Conservation (phyloP, 23 tunicate genomes). For the Ciona savignyi region DNA sequence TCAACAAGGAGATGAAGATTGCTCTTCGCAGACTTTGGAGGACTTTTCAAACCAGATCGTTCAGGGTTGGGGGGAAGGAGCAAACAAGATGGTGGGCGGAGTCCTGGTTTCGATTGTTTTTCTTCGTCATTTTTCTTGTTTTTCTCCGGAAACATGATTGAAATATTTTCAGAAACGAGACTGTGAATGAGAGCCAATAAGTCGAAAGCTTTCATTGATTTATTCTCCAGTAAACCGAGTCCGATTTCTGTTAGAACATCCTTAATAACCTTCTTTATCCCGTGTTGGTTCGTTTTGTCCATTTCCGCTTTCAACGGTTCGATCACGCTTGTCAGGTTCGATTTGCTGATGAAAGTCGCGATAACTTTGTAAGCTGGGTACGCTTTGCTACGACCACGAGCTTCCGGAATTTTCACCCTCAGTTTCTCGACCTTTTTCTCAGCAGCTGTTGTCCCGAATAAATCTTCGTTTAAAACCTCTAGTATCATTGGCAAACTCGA, state of each 20-base stretch:
- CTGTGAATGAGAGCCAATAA: constrained; percentile 39
- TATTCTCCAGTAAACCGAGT: constrained; percentile 54
- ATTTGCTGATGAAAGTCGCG: constrained; percentile 22
- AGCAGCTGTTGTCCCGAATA: constrained; percentile 55
- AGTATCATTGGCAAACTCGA: constrained; percentile 20
- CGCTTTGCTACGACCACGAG: constrained; percentile 72
- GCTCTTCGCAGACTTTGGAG: constrained; percentile 38
- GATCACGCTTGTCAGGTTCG: constrained; percentile 27
- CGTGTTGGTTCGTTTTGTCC: constrained; percentile 41
- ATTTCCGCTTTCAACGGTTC: constrained; percentile 47
- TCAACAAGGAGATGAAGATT: constrained; percentile 78
- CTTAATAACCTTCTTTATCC: constrained; percentile 27
- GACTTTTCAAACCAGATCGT: constrained; percentile 35
- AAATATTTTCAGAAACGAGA: constrained; percentile 54
- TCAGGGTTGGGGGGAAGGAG: constrained; percentile 43
- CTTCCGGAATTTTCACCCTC: constrained; percentile 76
- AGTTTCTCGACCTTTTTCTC: constrained; percentile 59
- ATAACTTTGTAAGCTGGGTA: constrained; percentile 25
- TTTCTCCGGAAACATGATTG: constrained; percentile 28
- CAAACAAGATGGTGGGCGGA: constrained; percentile 52
- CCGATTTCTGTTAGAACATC: constrained; percentile 41
- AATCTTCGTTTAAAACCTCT: constrained; percentile 42
- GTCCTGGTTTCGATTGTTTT: not conserved
- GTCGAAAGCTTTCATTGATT: constrained; percentile 32
- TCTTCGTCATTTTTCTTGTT: constrained; percentile 3